Percentiles rank a stretch among this genome's conserved stretches.
phyloP scores from a whole-genome alignment of 2,113 vertebrate genomes.

The Microcebus jonahi region DNA sequence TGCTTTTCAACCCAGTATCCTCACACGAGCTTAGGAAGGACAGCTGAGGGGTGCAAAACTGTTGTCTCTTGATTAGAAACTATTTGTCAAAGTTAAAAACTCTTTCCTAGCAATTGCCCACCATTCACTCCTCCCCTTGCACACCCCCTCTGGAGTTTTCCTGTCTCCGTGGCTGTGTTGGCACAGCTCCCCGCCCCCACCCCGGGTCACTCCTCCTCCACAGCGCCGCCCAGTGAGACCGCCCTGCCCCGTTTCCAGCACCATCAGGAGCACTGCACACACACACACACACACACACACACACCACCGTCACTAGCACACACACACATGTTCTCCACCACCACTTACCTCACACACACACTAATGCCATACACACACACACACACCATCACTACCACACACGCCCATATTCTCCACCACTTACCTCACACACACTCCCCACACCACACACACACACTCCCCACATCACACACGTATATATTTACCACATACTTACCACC shows the following conservation, averaged over 20 bases:
- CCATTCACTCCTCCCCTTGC: too few relatives aligned
- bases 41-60: background rate
- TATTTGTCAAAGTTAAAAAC: background rate
- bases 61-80: background rate
- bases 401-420: background rate
- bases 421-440: background rate
- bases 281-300: background rate
- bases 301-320: background rate
- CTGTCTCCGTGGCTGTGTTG: background rate
- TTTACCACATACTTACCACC: background rate
- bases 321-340: background rate
- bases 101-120: background rate
- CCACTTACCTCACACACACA: background rate
- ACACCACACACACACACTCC: too few relatives aligned
- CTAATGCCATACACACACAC: background rate
- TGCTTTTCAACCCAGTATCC: background rate
- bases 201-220: background rate
- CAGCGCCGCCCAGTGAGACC: too few relatives aligned
- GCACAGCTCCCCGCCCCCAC: background rate
- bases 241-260: background rate
- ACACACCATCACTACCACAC: background rate
- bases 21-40: background rate
- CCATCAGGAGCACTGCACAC: background rate
- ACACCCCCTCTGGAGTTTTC: background rate
- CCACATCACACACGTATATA: too few relatives aligned